Evolutionary conservation across 1,140 invertebrate genomes (phyloP).

Genomic region (Oedothorax gibbosus): DNA sequence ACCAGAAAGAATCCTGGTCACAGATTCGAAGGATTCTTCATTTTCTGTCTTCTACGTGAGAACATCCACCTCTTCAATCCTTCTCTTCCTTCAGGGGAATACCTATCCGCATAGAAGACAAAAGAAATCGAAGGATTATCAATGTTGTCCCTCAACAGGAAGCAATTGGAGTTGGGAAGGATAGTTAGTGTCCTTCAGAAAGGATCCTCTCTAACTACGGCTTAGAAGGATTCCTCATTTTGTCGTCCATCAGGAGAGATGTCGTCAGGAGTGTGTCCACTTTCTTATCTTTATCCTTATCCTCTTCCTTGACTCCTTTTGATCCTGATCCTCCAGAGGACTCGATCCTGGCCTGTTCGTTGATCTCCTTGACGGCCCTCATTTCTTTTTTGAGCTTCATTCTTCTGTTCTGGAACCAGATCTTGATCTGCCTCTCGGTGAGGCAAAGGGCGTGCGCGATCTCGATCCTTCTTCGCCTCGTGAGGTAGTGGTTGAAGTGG

Average conservation of each 20-base stretch:
- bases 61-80: too few species aligned
- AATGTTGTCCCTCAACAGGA: too few species aligned
- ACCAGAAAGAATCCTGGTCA: too few species aligned
- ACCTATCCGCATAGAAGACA: too few species aligned
- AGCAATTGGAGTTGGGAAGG: neutral
- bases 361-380: slow-evolving; percentile 92
- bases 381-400: slow-evolving; percentile 99
- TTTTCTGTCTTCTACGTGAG: too few species aligned
- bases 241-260: slow-evolving; percentile 49
- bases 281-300: slow-evolving; percentile 48
- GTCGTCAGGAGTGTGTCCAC: slow-evolving; percentile 34
- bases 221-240: slow-evolving; percentile 54
- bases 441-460: slow-evolving; percentile 71
- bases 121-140: too few species aligned
- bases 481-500: slow-evolving; percentile 98
- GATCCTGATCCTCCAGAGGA: slow-evolving; percentile 94
- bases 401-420: slow-evolving; percentile 96
- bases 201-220: neutral
- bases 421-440: slow-evolving; percentile 96
- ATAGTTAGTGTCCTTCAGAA: too few species aligned
- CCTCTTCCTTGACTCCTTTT: slow-evolving; percentile 88
- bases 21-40: too few species aligned
- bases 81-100: too few species aligned
- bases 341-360: slow-evolving; percentile 98
- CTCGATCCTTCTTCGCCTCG: slow-evolving; percentile 93